Evolutionary conservation across 2,797 vertebrate species (phyloP).

Genomic region (Gadopsis marmoratus): DNA sequence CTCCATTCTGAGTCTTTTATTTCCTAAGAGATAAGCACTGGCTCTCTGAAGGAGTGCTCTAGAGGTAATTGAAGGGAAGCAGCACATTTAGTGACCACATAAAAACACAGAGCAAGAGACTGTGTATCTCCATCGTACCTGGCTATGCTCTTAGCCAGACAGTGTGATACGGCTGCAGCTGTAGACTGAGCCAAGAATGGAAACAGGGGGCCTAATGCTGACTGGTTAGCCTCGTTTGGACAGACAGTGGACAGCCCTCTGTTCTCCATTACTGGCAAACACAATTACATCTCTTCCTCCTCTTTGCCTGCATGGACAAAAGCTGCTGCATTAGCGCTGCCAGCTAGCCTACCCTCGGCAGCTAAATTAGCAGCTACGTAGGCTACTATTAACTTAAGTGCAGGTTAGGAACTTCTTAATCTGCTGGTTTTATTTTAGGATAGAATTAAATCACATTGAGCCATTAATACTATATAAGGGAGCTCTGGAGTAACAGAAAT

Average conservation of each 20-base stretch:
- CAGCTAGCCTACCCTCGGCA: constrained; percentile 47
- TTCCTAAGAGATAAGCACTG: constrained; percentile 61
- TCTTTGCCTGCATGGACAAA: constrained; percentile 66
- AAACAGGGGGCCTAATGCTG: constrained; percentile 74
- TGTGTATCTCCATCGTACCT: constrained; percentile 52
- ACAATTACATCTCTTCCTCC: constrained; percentile 81
- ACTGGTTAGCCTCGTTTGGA: constrained; percentile 79
- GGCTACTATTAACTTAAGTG: constrained; percentile 50
- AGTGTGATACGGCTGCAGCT: constrained; percentile 52
- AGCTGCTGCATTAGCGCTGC: constrained; percentile 45
- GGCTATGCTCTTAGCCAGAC: constrained; percentile 61
- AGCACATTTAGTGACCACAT: constrained; percentile 66
- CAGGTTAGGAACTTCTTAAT: constrained; percentile 32
- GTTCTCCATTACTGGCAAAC: constrained; percentile 82
- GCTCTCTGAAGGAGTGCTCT: constrained; percentile 61
- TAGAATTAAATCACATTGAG: constrained; percentile 19
- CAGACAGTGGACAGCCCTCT: constrained; percentile 73
- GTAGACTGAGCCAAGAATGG: constrained; percentile 69
- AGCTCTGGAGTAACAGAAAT: constrained; percentile 1
- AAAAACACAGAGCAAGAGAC: constrained; percentile 52
- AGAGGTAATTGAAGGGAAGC: constrained; percentile 75
- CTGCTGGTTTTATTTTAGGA: constrained; percentile 45
- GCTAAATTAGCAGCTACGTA: constrained; percentile 56
- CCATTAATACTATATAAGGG: not conserved
- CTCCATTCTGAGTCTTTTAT: constrained; percentile 39